phyloP scores from a whole-genome alignment of 2,113 vertebrate species.

The Rhinolophus sinicus region DNA sequence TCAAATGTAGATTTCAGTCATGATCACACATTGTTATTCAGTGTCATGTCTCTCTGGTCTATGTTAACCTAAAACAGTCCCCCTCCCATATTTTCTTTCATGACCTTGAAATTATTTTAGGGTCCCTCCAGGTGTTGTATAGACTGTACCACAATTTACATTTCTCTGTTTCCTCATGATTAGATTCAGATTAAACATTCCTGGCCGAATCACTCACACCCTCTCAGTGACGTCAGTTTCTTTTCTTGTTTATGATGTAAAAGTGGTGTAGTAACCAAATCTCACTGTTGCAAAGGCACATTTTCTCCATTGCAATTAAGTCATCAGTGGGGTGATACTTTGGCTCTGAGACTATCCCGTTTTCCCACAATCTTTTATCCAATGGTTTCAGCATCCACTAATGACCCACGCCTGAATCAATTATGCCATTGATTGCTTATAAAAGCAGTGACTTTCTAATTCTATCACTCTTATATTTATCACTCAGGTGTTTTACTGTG shows the following conservation, averaged over 20 bases:
- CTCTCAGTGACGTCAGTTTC: neutral
- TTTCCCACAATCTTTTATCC: neutral
- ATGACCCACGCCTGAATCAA: neutral
- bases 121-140: neutral
- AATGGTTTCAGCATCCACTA: neutral
- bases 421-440: neutral
- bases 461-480: neutral
- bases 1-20: neutral
- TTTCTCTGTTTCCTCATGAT: neutral
- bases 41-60: neutral
- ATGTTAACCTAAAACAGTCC: neutral
- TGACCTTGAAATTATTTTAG: neutral
- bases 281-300: neutral
- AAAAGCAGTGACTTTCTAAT: neutral
- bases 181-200: neutral
- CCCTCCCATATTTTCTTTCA: neutral
- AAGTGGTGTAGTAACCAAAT: neutral
- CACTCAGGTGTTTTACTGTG: neutral
- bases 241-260: neutral
- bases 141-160: neutral
- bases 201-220: neutral
- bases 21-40: neutral
- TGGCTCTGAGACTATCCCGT: neutral
- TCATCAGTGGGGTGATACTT: neutral
- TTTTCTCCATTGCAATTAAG: neutral